phyloP scores from a whole-genome alignment of 2,113 vertebrate species.

The Heterotis niloticus region DNA sequence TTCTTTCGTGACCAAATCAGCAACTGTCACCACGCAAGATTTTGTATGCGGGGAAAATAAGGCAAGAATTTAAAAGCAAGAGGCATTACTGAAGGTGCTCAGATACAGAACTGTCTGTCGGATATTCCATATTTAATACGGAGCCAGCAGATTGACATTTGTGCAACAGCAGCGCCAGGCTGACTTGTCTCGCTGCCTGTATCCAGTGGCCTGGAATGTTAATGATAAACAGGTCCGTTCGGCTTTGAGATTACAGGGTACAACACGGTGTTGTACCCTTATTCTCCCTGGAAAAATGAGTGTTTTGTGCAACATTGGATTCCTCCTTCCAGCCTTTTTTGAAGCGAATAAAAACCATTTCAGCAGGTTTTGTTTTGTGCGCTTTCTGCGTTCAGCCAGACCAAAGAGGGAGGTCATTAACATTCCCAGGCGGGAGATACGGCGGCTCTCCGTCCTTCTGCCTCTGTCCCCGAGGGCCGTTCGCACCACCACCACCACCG shows the following conservation, averaged over 20 bases:
- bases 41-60: too few species aligned
- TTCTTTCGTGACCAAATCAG: not conserved
- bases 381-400: not conserved
- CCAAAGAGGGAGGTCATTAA: conserved; percentile 19
- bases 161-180: not conserved
- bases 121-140: not conserved
- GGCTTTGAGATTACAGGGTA: not conserved
- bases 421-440: conserved; percentile 13
- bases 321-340: not conserved
- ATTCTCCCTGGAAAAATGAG: not conserved
- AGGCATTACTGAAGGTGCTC: not conserved
- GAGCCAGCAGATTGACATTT: not conserved
- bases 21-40: too few species aligned
- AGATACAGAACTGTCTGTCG: not conserved
- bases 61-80: too few species aligned
- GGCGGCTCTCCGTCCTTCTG: not conserved
- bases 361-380: not conserved
- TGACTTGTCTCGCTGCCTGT: not conserved
- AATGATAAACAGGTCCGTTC: not conserved
- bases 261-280: not conserved
- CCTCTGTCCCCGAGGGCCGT: not conserved
- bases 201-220: conserved; percentile 7
- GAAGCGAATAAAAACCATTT: conserved; percentile 3
- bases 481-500: too few species aligned
- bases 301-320: not conserved